Evolutionary conservation across 2,888 invertebrate genomes (phyloP).

Genomic region (Pomacea canaliculata): DNA sequence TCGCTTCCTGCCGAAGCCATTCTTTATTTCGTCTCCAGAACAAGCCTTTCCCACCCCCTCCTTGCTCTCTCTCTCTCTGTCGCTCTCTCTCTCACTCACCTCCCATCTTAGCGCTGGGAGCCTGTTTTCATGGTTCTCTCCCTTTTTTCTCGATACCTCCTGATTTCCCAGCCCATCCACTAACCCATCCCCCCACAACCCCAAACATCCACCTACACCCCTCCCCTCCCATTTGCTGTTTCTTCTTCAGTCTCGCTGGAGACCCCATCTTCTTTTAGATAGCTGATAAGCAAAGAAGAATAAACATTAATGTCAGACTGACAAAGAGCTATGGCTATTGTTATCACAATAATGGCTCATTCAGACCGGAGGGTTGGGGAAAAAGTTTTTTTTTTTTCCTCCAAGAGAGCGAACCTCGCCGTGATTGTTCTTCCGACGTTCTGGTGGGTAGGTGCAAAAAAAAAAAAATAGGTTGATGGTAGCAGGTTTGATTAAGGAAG

Average conservation of each 20-base stretch:
- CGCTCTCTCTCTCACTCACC: not conserved
- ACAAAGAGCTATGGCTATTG: conserved; percentile 26
- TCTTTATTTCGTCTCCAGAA: not conserved
- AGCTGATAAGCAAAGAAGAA: conserved; percentile 17
- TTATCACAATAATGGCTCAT: conserved; percentile 22
- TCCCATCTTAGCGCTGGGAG: not conserved
- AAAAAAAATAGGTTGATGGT: too few species aligned
- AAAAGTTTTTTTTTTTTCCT: not conserved
- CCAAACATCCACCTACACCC: not conserved
- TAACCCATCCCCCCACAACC: not conserved
- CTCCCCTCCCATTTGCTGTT: not conserved
- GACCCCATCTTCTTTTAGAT: not conserved
- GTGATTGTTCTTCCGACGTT: too few species aligned
- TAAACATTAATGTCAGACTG: conserved; percentile 22
- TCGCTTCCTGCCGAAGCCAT: not conserved
- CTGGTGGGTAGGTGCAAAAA: too few species aligned
- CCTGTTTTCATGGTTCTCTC: not conserved
- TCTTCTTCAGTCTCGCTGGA: not conserved
- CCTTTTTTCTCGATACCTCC: not conserved
- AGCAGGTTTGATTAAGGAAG: too few species aligned
- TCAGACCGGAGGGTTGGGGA: not conserved
- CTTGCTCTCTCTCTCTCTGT: not conserved
- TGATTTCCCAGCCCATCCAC: not conserved
- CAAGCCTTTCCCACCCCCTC: not conserved
- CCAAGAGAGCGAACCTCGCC: not conserved